phyloP scores from a whole-genome alignment of 2,113 vertebrate genomes.

The Stictonetta naevosa region DNA sequence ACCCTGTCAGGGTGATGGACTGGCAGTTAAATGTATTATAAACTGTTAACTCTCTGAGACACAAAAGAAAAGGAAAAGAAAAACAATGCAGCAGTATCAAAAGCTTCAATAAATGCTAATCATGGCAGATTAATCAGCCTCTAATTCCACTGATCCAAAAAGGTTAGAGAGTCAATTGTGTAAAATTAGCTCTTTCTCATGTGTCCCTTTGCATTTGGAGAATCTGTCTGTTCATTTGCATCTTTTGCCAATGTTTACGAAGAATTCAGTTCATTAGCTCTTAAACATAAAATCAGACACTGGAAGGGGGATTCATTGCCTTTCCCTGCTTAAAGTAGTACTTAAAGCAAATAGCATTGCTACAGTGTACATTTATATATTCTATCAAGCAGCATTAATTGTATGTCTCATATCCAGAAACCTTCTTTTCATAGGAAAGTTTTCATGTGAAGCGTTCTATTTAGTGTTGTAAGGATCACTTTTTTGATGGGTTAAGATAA shows the following conservation, averaged over 20 bases:
- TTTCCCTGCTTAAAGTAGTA: slow-evolving; percentile 68
- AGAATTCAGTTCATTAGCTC: slow-evolving; percentile 82
- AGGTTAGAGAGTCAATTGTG: slow-evolving; percentile 87
- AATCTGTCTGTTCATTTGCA: slow-evolving; percentile 77
- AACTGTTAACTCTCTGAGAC: slow-evolving; percentile 76
- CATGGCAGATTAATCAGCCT: slow-evolving; percentile 88
- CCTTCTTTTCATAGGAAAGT: slow-evolving; percentile 24
- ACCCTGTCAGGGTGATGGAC: slow-evolving; percentile 87
- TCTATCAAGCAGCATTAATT: slow-evolving; percentile 76
- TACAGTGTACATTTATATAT: slow-evolving; percentile 74
- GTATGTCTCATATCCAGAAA: slow-evolving; percentile 62
- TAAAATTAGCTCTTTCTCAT: slow-evolving; percentile 84
- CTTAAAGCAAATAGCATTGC: slow-evolving; percentile 76
- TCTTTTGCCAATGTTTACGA: slow-evolving; percentile 79
- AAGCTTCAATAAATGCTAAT: slow-evolving; percentile 85
- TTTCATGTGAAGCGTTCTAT: slow-evolving; percentile 29
- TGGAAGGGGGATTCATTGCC: slow-evolving; percentile 74
- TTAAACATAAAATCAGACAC: slow-evolving; percentile 76
- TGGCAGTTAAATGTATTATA: slow-evolving; percentile 84
- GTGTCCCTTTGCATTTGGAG: slow-evolving; percentile 79
- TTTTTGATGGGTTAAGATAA: slow-evolving; percentile 56
- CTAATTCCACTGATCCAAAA: slow-evolving; percentile 88
- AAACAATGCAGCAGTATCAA: slow-evolving; percentile 66
- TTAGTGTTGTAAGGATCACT: neutral
- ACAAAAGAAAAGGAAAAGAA: slow-evolving; percentile 62